These are phyloP conservation scores for Lytechinus variegatus DNA, from an alignment of 35 echinoderm and acorn worm genomes.

Conservation along the genomic window DNA sequence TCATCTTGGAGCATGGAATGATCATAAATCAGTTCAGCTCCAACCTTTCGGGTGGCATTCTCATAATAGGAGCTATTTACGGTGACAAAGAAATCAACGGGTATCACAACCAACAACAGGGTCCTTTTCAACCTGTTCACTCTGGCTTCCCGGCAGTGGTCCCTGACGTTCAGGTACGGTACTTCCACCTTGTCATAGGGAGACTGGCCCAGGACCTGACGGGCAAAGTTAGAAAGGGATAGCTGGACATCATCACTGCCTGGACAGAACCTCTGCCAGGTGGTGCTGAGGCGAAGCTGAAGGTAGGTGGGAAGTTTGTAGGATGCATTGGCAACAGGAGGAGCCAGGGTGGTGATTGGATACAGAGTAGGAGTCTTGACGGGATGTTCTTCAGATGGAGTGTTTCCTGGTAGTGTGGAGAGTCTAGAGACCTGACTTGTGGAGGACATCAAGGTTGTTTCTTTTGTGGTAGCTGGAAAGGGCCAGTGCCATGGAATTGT, in stretches of 20 bases:
- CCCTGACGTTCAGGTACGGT: constrained; percentile 27
- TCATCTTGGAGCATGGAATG: not conserved
- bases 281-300: constrained; percentile 15
- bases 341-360: not conserved
- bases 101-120: not conserved
- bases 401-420: not conserved
- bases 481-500: not conserved
- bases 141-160: not conserved
- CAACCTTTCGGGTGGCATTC: constrained; percentile 8
- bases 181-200: not conserved
- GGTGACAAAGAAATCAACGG: constrained; percentile 15
- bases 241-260: not conserved
- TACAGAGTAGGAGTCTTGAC: not conserved
- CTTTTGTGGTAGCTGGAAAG: not conserved
- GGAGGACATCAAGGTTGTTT: not conserved
- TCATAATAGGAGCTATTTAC: constrained; percentile 18
- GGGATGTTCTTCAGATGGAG: not conserved
- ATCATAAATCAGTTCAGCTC: constrained; percentile 11
- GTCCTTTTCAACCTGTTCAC: constrained; percentile 7
- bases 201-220: not conserved
- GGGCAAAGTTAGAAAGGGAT: not conserved
- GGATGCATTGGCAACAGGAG: constrained; percentile 3
- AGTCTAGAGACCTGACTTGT: not conserved
- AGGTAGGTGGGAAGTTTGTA: constrained; percentile 21
- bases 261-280: not conserved